Evolutionary conservation across 2,797 vertebrate genomes (phyloP).

Genomic region (Chaunax sp.): DNA sequence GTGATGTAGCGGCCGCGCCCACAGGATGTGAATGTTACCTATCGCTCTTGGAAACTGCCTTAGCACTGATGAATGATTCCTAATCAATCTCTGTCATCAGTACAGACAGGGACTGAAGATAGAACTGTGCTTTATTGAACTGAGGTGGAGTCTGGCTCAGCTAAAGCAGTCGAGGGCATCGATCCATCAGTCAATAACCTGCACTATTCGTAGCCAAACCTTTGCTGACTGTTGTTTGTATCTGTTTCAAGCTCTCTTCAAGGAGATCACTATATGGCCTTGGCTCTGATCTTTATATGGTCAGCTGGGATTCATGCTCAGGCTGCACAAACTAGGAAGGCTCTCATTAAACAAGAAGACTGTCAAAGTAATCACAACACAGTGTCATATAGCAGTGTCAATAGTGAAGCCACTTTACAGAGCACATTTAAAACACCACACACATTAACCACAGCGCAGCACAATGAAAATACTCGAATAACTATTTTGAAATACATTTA

Average conservation of each 20-base stretch:
- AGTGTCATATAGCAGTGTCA: slow-evolving; percentile 25
- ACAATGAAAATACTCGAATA: not conserved
- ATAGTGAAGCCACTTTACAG: slow-evolving; percentile 17
- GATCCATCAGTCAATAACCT: slow-evolving; percentile 72
- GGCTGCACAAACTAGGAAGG: slow-evolving; percentile 20
- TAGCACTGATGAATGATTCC: slow-evolving; percentile 66
- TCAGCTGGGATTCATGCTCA: slow-evolving; percentile 35
- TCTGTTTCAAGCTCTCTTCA: slow-evolving; percentile 49
- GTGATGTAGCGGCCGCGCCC: slow-evolving; percentile 23
- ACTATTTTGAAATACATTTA: too few species aligned
- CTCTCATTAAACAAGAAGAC: slow-evolving; percentile 52
- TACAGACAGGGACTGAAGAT: slow-evolving; percentile 68
- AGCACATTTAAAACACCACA: slow-evolving; percentile 13
- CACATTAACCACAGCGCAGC: not conserved
- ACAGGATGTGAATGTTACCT: slow-evolving; percentile 37
- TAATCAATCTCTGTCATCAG: slow-evolving; percentile 76
- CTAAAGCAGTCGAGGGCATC: slow-evolving; percentile 72
- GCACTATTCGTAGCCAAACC: slow-evolving; percentile 58
- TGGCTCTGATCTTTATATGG: slow-evolving; percentile 48
- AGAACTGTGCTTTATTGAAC: slow-evolving; percentile 75
- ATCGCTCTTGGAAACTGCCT: slow-evolving; percentile 55
- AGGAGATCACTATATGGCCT: slow-evolving; percentile 56
- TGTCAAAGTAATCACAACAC: slow-evolving; percentile 50
- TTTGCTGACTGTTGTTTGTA: slow-evolving; percentile 67
- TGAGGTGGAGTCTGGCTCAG: slow-evolving; percentile 74